Evolutionary conservation across 1,140 invertebrate species (phyloP), one percentile per base, ranked within the genome.

Genomic region (Sminthurides bifidus): DNA sequence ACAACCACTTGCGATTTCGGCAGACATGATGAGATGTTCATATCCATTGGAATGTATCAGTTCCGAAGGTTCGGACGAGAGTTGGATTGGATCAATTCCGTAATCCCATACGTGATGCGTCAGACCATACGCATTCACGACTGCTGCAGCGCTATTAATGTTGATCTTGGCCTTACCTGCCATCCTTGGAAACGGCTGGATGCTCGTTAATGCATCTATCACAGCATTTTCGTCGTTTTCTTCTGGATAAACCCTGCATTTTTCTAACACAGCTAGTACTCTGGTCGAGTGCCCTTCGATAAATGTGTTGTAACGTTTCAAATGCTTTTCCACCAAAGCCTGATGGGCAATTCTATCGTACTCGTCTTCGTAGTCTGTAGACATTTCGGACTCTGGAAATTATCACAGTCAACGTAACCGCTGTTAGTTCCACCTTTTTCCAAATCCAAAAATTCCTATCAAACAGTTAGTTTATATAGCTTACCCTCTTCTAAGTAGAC

Each of bases 321-420:
- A 31, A 29, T 63, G 58, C 26, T 57, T 56, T 23, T 63, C 61
- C 15, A 38, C 58, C 3, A 63, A 46, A 0, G 61, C 57, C 23
- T 33, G 26, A 41, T 63, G 44, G 0, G 53, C 56, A n/a, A n/a
- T n/a, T n/a, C n/a, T n/a, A n/a, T n/a, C n/a, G n/a, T n/a, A n/a
- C n/a, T n/a, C n/a, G n/a, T n/a, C n/a, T n/a, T n/a, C n/a, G n/a
- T n/a, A n/a, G n/a, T n/a, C n/a, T n/a, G n/a, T n/a, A n/a, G n/a
- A n/a, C n/a, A n/a, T n/a, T n/a, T n/a, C n/a, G n/a, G n/a, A n/a
- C n/a, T n/a, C n/a, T n/a, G n/a, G n/a, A n/a, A n/a, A n/a, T n/a
- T n/a, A n/a, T n/a, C n/a, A n/a, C n/a, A n/a, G n/a, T n/a, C n/a
- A n/a, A n/a, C n/a, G n/a, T n/a, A n/a, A n/a, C n/a, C n/a, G n/a